Evolutionary conservation across 2,888 invertebrate genomes (phyloP).

Genomic region (Spodoptera littoralis): DNA sequence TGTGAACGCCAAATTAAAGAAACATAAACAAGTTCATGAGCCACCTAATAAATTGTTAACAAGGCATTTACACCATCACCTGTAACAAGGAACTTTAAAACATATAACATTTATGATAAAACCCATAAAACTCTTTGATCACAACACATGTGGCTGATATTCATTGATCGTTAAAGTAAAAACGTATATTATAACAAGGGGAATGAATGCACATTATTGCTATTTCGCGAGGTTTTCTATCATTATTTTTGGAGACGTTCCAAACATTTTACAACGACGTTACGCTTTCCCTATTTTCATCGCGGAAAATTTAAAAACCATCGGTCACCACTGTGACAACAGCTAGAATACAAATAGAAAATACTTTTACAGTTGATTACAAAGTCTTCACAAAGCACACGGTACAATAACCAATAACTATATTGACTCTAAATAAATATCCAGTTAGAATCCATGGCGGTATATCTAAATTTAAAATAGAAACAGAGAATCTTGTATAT

Average conservation of each 20-base stretch:
- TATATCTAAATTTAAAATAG: conserved; percentile 6
- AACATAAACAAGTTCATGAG: neutral
- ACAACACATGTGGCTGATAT: conserved; percentile 36
- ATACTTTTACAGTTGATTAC: conserved; percentile 86
- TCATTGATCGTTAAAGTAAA: conserved; percentile 55
- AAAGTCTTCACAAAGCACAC: conserved; percentile 66
- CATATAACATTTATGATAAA: conserved; percentile 32
- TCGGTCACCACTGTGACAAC: conserved; percentile 87
- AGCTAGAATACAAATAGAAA: conserved; percentile 85
- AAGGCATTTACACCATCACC: conserved; percentile 11
- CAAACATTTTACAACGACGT: conserved; percentile 84
- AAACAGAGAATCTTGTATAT: conserved; percentile 1
- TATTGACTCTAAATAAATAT: conserved; percentile 4
- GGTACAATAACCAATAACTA: conserved; percentile 22
- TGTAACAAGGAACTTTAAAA: conserved; percentile 20
- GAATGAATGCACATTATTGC: conserved; percentile 74
- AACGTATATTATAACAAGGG: conserved; percentile 57
- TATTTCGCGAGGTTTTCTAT: conserved; percentile 80
- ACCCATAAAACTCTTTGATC: conserved; percentile 33
- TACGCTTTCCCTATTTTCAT: conserved; percentile 89
- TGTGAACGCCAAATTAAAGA: neutral
- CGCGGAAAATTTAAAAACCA: conserved; percentile 87
- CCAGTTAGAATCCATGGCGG: neutral
- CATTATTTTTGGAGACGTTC: conserved; percentile 83
- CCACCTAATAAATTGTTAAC: conserved; percentile 9